These are phyloP conservation scores for Onychomys leucogaster DNA, from an alignment of 2,797 vertebrate species.

Conservation along the genomic window DNA sequence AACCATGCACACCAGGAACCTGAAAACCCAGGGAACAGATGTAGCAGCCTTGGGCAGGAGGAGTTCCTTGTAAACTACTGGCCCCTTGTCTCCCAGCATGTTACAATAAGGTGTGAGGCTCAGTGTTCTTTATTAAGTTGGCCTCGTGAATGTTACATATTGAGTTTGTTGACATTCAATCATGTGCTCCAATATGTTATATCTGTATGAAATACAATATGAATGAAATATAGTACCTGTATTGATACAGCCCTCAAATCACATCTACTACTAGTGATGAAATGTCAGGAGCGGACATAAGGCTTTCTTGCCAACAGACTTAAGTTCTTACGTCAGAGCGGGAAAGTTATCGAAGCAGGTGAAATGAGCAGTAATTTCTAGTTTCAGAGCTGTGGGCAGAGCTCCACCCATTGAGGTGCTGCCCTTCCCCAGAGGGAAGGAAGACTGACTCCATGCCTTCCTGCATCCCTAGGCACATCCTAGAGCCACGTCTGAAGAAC, in stretches of 20 bases:
- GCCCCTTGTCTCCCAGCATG: rapidly evolving
- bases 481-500: not conserved
- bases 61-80: rapidly evolving
- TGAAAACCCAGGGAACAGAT: rapidly evolving
- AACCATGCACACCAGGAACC: rapidly evolving
- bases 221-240: not conserved
- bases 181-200: not conserved
- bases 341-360: not conserved
- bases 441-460: not conserved
- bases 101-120: rapidly evolving
- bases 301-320: not conserved
- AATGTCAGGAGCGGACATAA: not conserved
- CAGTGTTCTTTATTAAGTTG: not conserved
- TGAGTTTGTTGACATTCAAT: not conserved
- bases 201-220: not conserved
- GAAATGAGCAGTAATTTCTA: not conserved
- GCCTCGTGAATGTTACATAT: rapidly evolving
- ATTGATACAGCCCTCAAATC: not conserved
- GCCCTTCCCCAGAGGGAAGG: not conserved
- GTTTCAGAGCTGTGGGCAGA: not conserved
- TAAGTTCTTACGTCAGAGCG: not conserved
- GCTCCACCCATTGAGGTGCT: rapidly evolving
- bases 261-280: not conserved
- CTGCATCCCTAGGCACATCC: not conserved
- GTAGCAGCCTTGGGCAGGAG: rapidly evolving